These are phyloP conservation scores for Anguilla marmorata DNA, from an alignment of 2,797 vertebrate genomes.

Conservation along the genomic window DNA sequence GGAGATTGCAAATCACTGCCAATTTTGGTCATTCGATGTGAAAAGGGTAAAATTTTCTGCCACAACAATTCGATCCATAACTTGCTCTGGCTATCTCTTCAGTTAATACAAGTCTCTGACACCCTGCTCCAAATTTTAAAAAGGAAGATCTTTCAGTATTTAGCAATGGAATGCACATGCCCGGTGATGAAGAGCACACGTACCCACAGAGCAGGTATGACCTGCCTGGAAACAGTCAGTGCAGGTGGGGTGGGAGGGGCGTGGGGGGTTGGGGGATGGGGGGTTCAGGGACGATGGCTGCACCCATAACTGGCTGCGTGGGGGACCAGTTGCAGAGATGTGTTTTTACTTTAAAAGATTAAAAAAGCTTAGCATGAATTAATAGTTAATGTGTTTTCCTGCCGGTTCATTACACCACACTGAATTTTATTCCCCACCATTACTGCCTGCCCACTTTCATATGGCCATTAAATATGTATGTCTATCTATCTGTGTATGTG, in stretches of 20 bases:
- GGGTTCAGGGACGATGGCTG: neutral
- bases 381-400: neutral
- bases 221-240: neutral
- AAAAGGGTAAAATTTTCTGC: neutral
- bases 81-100: neutral
- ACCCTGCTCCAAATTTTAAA: neutral
- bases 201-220: neutral
- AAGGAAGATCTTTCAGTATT: neutral
- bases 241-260: neutral
- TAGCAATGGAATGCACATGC: neutral
- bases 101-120: neutral
- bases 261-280: neutral
- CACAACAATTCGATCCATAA: neutral
- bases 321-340: constrained; percentile 10
- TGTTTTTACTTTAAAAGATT: neutral
- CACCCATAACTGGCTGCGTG: neutral
- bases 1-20: neutral
- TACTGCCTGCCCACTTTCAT: neutral
- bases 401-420: neutral
- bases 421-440: neutral
- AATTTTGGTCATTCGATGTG: neutral
- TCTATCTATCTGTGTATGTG: neutral
- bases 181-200: too few species aligned
- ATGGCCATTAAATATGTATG: neutral
- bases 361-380: neutral